Evolutionary conservation across 2,797 vertebrate genomes (phyloP), one percentile per base, ranked within the genome.

Genomic region (Protonibea diacanthus): DNA sequence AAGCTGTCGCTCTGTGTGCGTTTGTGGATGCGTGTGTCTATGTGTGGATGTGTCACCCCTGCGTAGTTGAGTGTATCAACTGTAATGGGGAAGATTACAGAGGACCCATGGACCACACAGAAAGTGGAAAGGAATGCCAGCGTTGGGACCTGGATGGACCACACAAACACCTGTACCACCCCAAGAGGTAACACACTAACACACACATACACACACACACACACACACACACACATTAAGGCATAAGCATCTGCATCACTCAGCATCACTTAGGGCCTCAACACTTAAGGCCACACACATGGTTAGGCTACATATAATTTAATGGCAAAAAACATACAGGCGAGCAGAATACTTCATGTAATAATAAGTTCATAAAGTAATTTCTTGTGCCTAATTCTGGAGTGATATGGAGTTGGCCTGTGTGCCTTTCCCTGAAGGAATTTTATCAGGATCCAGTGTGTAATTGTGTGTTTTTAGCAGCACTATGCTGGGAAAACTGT

Each of bases 21-120:
- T 86, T 11, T 78, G 23, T 62, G 14, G 20, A 3, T 45, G 18
- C 84, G 57, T 71, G 20, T 58, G 56, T 58, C 27, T 78, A 56
- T 81, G 48, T 9, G 1, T 63, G 20, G 82, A 40, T 81, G 62
- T 83, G 74, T 74, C 20, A 4, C 21, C 68, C 51, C n/a, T 80
- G 33, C 45, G 10, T n/a, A 99, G 98, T 97, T 92, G 97, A 98
- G 93, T 99, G 98, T 88, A 94, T 99, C 93, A 95, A 93, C 64
- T 99, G 98, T 90, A 99, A 97, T 82, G 98, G 98, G 47, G 98
- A 99, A 91, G 96, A 94, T 89, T 99, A 99, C 72, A 96, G 97
- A 93, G 98, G 98, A 73, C 97, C 97, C 27, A 96, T 99, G 97
- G 98, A 99, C 96, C 97, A 97, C 89, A 99, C 98, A 0, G 97